Evolutionary conservation across 2,888 invertebrate species (phyloP).

Genomic region (Coecobrya sp.): DNA sequence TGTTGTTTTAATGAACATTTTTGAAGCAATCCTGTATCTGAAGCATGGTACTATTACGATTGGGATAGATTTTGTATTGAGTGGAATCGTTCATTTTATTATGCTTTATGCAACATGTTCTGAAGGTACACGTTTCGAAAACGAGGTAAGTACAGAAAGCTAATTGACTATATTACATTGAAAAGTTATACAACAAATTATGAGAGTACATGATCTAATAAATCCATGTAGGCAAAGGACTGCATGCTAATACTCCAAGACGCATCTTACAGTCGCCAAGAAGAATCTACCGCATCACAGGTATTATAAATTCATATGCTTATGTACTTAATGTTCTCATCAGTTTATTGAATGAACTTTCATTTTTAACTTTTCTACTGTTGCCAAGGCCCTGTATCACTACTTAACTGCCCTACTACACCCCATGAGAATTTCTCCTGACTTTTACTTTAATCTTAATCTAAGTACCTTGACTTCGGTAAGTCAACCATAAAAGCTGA

Average conservation of each 20-base stretch:
- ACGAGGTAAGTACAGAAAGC: slow-evolving; percentile 6
- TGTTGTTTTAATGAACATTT: neutral
- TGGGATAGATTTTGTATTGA: neutral
- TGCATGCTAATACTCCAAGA: slow-evolving; percentile 37
- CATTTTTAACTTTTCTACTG: neutral
- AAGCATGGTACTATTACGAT: neutral
- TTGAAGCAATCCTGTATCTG: slow-evolving; percentile 23
- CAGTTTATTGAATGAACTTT: no score
- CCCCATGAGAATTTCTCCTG: slow-evolving; percentile 22
- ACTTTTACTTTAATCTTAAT: slow-evolving; percentile 36
- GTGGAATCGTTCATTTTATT: neutral
- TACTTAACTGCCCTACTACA: neutral
- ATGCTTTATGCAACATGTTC: slow-evolving; percentile 19
- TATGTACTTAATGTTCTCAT: no score
- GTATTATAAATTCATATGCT: no score
- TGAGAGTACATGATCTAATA: neutral
- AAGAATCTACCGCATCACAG: neutral
- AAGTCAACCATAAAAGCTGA: neutral
- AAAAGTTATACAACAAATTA: no score
- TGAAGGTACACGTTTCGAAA: neutral
- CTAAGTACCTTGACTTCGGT: slow-evolving; percentile 27
- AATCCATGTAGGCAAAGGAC: neutral
- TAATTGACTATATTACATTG: no score
- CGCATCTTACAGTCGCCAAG: neutral
- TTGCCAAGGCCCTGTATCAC: neutral